phyloP scores from a whole-genome alignment of 2,888 invertebrate species.

The Ophioninae sp. region DNA sequence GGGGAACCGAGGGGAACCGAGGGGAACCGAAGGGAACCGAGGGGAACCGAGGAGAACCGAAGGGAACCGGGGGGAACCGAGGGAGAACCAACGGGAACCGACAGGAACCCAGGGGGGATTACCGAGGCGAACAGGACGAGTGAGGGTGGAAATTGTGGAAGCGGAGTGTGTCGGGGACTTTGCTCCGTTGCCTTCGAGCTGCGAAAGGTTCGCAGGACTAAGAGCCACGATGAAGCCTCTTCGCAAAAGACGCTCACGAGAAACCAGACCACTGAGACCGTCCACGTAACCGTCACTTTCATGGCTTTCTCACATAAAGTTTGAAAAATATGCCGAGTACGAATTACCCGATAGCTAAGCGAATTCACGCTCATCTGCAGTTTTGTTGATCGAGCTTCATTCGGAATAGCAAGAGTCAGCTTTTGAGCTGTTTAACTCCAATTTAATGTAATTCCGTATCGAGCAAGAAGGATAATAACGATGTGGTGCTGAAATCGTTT shows the following conservation, averaged over 20 bases:
- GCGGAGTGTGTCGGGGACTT: slow-evolving; percentile 77
- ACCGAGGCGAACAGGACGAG: slow-evolving; percentile 50
- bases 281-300: slow-evolving; percentile 36
- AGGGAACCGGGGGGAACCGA: slow-evolving; percentile 40
- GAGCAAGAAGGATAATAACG: too few relatives aligned
- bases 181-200: slow-evolving; percentile 62
- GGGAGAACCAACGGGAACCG: too few relatives aligned
- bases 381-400: too few relatives aligned
- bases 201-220: slow-evolving; percentile 55
- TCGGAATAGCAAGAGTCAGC: too few relatives aligned
- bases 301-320: slow-evolving; percentile 45
- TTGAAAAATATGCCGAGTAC: slow-evolving; percentile 51
- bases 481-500: too few relatives aligned
- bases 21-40: too few relatives aligned
- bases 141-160: slow-evolving; percentile 73
- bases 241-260: slow-evolving; percentile 58
- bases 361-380: too few relatives aligned
- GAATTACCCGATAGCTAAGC: too few relatives aligned
- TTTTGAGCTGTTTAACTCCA: too few relatives aligned
- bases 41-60: slow-evolving; percentile 36
- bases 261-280: slow-evolving; percentile 42
- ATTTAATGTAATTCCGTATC: too few relatives aligned
- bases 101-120: slow-evolving; percentile 39
- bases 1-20: slow-evolving; percentile 44
- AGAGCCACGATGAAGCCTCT: slow-evolving; percentile 59